These are phyloP conservation scores for Stratiolaelaps scimitus DNA, from an alignment of 1,140 invertebrate genomes.

Conservation along the genomic window DNA sequence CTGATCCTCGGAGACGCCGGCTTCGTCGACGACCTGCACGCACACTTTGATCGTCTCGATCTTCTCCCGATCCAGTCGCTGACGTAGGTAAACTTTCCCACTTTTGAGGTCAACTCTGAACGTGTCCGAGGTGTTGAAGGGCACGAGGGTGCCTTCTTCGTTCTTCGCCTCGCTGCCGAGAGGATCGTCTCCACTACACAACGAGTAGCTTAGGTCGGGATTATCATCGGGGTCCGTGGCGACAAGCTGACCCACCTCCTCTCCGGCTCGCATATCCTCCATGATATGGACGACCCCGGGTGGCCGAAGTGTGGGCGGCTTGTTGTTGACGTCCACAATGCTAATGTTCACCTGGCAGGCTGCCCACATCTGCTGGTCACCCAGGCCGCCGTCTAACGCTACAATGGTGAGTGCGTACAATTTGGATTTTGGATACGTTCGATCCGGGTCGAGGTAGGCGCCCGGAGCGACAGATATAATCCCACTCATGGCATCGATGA, in stretches of 20 bases:
- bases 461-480: slow-evolving; percentile 69
- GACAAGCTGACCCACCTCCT: slow-evolving; percentile 44
- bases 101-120: slow-evolving; percentile 34
- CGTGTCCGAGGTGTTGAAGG: slow-evolving; percentile 35
- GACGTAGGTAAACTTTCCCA: slow-evolving; percentile 31
- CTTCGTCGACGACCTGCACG: slow-evolving; percentile 68
- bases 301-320: slow-evolving; percentile 54
- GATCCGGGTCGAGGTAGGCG: slow-evolving; percentile 73
- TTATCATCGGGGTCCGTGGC: slow-evolving; percentile 64
- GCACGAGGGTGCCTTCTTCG: slow-evolving; percentile 50
- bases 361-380: slow-evolving; percentile 54
- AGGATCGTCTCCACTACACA: slow-evolving; percentile 39
- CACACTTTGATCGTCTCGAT: slow-evolving; percentile 63
- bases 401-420: slow-evolving; percentile 46
- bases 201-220: slow-evolving; percentile 57
- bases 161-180: slow-evolving; percentile 49
- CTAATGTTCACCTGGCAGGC: slow-evolving; percentile 61
- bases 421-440: slow-evolving; percentile 57
- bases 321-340: slow-evolving; percentile 81
- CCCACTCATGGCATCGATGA: slow-evolving; percentile 66
- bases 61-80: slow-evolving; percentile 63
- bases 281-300: slow-evolving; percentile 52
- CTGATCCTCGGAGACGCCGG: slow-evolving; percentile 55
- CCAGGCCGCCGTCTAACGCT: slow-evolving; percentile 73
- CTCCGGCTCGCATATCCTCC: slow-evolving; percentile 59